These are phyloP conservation scores for Oceanites oceanicus DNA, from an alignment of 2,113 vertebrate genomes.

Conservation along the genomic window DNA sequence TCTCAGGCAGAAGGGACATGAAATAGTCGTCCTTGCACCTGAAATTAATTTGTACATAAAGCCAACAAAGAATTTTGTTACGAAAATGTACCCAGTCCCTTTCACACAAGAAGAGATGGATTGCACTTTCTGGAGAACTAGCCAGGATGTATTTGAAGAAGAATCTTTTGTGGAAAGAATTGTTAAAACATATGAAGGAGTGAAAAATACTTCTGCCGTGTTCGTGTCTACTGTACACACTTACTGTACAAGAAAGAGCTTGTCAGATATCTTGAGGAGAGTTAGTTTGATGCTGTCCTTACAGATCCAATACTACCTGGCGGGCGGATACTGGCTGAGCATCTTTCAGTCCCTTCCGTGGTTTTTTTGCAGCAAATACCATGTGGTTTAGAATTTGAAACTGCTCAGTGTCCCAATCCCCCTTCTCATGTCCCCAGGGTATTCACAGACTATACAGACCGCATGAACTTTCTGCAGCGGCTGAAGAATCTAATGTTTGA, in stretches of 20 bases:
- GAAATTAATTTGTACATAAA: constrained; percentile 71
- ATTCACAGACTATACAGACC: constrained; percentile 47
- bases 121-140: not conserved
- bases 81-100: constrained; percentile 63
- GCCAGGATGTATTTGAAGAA: not conserved
- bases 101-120: constrained; percentile 38
- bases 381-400: constrained; percentile 74
- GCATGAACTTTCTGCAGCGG: constrained; percentile 81
- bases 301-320: constrained; percentile 87
- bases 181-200: too few species aligned
- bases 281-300: constrained; percentile 75
- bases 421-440: constrained; percentile 75
- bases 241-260: constrained; percentile 77
- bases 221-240: constrained; percentile 59
- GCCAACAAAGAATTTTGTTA: constrained; percentile 51
- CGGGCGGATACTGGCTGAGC: constrained; percentile 77
- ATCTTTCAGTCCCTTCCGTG: constrained; percentile 77
- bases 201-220: not conserved
- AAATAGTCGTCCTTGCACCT: constrained; percentile 75
- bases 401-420: constrained; percentile 79
- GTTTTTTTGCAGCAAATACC: constrained; percentile 78
- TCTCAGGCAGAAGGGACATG: constrained; percentile 77
- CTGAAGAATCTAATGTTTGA: not conserved
- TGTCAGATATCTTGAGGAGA: constrained; percentile 66
- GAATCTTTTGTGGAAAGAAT: constrained; percentile 56